Evolutionary conservation across 2,888 invertebrate species (phyloP), one percentile per base, ranked within the genome.

Genomic region (Cephus runcator): DNA sequence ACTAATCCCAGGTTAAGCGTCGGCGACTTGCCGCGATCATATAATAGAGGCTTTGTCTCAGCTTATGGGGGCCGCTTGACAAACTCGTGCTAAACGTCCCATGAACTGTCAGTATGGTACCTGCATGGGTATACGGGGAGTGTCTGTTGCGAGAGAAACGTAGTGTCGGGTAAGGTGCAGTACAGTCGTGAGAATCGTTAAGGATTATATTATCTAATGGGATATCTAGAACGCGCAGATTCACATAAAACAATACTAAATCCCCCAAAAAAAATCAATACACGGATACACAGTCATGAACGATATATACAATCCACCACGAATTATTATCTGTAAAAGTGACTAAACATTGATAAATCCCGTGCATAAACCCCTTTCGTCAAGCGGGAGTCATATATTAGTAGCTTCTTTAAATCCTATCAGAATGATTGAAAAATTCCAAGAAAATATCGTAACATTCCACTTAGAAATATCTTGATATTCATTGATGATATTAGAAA

Each of bases 1-100:
- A 85, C 83, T 83, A 85, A 85, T 84, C 83, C 80, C 71, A 77
- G 77, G 78, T 79, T 79, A 75, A 75, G 76, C 77, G 76, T 74
- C 80, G 33, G 76, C 76, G 80, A 35, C 76, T 69, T 71, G 78
- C 79, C 79, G 75, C 77, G 76, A 36, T 36, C 36, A 76, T 73
- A 69, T 71, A 71, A 71, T 34, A 71, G 33, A 33, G 71, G 71
- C 71, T 71, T 71, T 71, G 71, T 71, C 33, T 71, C 56, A 23
- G 56, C 56, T 56, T 56, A 56, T 56, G 56, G 56, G 56, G 23
- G 6, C 56, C 56, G 56, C 56, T 56, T 56, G 56, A 56, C 56
- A 56, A 56, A 56, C 56, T 23, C 56, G 56, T 56, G 56, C 56
- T 56, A 56, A 56, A 56, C 56, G 56, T 56, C 56, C 56, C 56